Conservation (phyloP, 2,113 vertebrate species). For the Phaetusa simplex region DNA sequence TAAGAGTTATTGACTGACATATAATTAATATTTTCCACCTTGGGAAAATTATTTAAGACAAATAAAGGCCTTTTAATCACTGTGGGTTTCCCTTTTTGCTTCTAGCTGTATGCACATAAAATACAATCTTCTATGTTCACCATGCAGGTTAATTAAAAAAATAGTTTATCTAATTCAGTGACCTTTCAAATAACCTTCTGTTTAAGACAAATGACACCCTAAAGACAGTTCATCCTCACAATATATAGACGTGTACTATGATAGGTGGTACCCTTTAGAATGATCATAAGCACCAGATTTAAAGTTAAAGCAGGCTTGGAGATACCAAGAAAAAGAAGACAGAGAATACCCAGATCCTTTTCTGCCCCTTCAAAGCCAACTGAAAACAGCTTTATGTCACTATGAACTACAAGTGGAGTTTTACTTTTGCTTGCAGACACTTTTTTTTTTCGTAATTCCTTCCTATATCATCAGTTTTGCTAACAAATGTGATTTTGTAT, state of each 20-base stretch:
- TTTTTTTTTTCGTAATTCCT: background rate
- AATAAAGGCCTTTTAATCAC: background rate
- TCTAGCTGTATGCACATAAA: background rate
- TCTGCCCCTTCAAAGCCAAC: background rate
- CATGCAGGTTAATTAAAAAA: background rate
- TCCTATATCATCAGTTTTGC: background rate
- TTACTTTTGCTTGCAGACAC: background rate
- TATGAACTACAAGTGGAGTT: background rate
- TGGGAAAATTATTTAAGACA: background rate
- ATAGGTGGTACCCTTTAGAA: background rate
- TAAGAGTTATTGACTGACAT: background rate
- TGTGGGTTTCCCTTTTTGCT: background rate
- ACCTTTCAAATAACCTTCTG: background rate
- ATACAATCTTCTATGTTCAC: background rate
- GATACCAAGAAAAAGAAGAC: background rate
- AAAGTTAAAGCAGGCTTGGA: background rate
- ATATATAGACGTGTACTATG: background rate
- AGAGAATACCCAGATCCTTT: background rate
- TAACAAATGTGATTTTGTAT: background rate
- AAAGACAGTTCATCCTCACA: background rate
- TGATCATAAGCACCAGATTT: background rate
- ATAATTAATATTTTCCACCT: background rate
- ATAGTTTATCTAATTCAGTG: background rate
- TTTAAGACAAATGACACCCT: background rate
- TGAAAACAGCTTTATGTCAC: background rate